A percentile compares a stretch with the other conserved stretches of the same genome.
Conservation (phyloP, 2,113 vertebrate species). For the Hydropotes inermis region DNA sequence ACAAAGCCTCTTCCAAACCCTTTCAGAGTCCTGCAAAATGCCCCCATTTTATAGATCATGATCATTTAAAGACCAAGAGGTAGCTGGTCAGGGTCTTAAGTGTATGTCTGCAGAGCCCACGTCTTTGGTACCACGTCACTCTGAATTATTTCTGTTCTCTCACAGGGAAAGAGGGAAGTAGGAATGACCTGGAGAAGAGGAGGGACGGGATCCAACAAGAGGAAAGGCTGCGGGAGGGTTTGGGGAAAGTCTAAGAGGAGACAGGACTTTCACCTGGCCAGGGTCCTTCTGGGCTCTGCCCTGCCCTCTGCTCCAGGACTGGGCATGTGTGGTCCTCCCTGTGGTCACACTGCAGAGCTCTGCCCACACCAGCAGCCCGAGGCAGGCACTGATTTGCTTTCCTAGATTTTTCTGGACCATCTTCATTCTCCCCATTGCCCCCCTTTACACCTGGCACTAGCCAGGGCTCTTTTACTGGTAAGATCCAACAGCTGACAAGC, state of each 20-base stretch:
- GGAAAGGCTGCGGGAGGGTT: not conserved
- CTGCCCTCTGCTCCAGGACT: not conserved
- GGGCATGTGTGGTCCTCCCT: fast-evolving
- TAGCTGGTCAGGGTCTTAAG: not conserved
- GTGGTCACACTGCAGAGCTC: not conserved
- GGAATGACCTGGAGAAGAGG: not conserved
- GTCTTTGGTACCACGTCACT: fast-evolving
- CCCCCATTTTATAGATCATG: not conserved
- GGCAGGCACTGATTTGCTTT: not conserved
- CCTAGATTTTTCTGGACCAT: not conserved
- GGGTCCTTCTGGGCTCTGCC: not conserved
- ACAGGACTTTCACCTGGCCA: not conserved
- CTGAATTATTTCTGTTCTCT: not conserved
- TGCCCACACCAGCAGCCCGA: not conserved
- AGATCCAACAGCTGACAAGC: not conserved
- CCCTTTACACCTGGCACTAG: not conserved
- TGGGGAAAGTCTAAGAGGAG: not conserved
- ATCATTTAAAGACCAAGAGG: not conserved
- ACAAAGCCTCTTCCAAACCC: not conserved
- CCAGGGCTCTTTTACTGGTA: not conserved
- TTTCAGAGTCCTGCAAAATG: not conserved
- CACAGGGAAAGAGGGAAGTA: not conserved
- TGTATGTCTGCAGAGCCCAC: not conserved
- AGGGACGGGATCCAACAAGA: not conserved
- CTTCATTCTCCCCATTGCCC: not conserved